Percentiles rank a stretch among this genome's conserved stretches.
These are phyloP conservation scores for Elephas maximus DNA, from an alignment of 2,113 vertebrate genomes.

Conservation along the genomic window DNA sequence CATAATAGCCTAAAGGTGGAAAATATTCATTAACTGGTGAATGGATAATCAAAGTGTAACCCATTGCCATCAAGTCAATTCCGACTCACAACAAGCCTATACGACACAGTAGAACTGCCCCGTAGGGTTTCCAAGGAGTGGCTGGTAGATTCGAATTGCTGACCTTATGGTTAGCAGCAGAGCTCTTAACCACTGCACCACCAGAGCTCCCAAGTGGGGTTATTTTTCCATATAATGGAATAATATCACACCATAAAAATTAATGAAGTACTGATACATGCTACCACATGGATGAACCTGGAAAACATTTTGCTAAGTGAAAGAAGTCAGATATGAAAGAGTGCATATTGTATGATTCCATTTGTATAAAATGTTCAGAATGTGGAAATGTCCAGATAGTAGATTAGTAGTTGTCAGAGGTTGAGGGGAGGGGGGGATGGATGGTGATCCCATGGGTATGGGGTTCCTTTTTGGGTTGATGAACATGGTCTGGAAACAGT, in stretches of 20 bases:
- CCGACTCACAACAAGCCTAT: no score
- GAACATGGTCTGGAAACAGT: neutral
- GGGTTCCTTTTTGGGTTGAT: neutral
- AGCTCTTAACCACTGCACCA: no score
- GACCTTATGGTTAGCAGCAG: no score
- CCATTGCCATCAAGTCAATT: no score
- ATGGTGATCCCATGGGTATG: neutral
- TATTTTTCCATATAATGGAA: neutral
- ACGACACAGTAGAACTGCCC: no score
- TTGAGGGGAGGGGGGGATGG: neutral
- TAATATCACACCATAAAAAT: slow-evolving; percentile 18
- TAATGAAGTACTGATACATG: neutral
- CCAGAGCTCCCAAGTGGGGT: no score
- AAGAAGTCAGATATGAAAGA: neutral
- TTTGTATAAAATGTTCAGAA: neutral
- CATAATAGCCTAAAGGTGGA: neutral
- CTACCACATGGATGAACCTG: neutral
- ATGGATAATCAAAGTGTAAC: neutral
- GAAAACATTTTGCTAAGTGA: neutral
- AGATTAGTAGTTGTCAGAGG: neutral
- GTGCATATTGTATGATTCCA: neutral
- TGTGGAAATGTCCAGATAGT: neutral
- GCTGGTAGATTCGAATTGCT: no score
- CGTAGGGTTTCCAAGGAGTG: no score
- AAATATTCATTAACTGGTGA: neutral